Conservation (phyloP, 2,797 vertebrate species). For the Dallia pectoralis region DNA sequence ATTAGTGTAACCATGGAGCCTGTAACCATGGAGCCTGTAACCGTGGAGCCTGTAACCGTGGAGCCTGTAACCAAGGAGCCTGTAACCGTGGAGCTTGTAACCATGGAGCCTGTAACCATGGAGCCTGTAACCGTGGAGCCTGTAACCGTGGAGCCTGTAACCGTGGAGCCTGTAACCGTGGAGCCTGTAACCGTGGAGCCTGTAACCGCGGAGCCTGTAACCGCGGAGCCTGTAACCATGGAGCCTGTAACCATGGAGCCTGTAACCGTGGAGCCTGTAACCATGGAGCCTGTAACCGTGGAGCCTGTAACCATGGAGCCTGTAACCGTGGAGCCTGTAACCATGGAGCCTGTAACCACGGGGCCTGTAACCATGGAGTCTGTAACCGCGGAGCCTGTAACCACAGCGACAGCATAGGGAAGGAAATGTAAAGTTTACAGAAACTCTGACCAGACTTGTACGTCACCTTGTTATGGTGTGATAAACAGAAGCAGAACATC, state of each 20-base stretch:
- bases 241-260: too few species aligned
- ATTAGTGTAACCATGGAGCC: neutral
- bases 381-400: slow-evolving; percentile 40
- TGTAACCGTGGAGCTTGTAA: too few species aligned
- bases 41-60: slow-evolving; percentile 10
- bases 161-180: too few species aligned
- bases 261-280: slow-evolving; percentile 40
- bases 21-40: slow-evolving; percentile 40
- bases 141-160: slow-evolving; percentile 40
- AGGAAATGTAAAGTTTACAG: slow-evolving; percentile 40
- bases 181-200: too few species aligned
- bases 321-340: slow-evolving; percentile 40
- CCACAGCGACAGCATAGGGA: slow-evolving; percentile 46
- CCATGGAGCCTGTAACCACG: slow-evolving; percentile 22
- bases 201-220: slow-evolving; percentile 40
- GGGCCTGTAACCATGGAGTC: slow-evolving; percentile 35
- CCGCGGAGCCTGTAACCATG: too few species aligned
- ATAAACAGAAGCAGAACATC: slow-evolving; percentile 51
- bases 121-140: slow-evolving; percentile 35
- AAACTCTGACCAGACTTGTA: slow-evolving; percentile 49
- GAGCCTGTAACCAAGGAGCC: slow-evolving; percentile 51
- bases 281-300: slow-evolving; percentile 22
- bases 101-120: neutral
- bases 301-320: slow-evolving; percentile 39
- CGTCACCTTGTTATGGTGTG: slow-evolving; percentile 49